These are phyloP conservation scores for Fissipunctia ypsillon DNA, from an alignment of 2,888 invertebrate genomes.

Conservation along the genomic window DNA sequence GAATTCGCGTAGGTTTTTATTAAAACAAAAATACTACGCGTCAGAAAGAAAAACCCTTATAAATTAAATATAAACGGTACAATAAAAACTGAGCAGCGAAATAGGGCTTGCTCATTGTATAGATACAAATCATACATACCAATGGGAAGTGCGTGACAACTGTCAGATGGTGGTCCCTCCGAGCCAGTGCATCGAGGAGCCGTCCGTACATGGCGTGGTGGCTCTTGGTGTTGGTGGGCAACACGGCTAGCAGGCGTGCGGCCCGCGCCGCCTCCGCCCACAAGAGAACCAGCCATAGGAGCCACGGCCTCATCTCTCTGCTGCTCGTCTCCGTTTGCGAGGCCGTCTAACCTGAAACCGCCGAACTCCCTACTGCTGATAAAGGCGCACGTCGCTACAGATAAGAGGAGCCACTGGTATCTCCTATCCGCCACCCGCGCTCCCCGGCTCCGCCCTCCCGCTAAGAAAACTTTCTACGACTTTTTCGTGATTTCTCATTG, in stretches of 20 bases:
- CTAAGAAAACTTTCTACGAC: constrained; percentile 47
- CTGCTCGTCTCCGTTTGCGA: constrained; percentile 79
- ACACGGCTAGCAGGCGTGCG: constrained; percentile 85
- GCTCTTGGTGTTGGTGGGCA: constrained; percentile 89
- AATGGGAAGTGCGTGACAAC: constrained; percentile 87
- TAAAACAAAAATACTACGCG: too few species aligned
- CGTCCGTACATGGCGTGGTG: constrained; percentile 89
- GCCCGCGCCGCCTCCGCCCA: constrained; percentile 76
- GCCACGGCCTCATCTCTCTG: constrained; percentile 85
- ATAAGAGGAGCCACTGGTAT: constrained; percentile 51
- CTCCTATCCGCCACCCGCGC: constrained; percentile 38
- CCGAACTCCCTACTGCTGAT: constrained; percentile 69
- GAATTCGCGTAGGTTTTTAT: background rate
- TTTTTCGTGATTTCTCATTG: constrained; percentile 48
- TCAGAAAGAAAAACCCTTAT: background rate
- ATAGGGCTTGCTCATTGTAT: background rate
- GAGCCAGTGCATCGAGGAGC: constrained; percentile 85
- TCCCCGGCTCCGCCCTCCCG: constrained; percentile 25
- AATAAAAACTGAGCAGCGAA: constrained; percentile 8
- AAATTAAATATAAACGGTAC: background rate
- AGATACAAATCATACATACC: constrained; percentile 77
- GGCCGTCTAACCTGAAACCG: constrained; percentile 63
- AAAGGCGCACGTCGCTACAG: constrained; percentile 73
- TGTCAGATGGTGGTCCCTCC: constrained; percentile 84
- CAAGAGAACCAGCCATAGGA: constrained; percentile 74